phyloP scores from a whole-genome alignment of 2,888 invertebrate genomes.

The Abrostola tripartita region DNA sequence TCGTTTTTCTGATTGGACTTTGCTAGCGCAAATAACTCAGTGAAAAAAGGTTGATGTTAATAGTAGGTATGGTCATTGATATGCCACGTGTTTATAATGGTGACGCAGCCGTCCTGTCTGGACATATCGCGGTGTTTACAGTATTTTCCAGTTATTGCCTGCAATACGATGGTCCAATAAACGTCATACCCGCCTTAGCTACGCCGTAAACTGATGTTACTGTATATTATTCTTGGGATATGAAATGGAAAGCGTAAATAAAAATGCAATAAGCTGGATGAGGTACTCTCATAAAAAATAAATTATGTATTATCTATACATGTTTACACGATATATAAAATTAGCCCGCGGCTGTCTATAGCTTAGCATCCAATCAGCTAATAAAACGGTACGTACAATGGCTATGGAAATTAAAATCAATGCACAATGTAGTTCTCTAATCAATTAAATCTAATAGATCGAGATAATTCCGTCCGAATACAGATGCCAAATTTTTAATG shows the following conservation, averaged over 20 bases:
- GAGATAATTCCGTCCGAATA: no score
- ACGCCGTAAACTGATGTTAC: conserved; percentile 16
- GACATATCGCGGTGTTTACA: conserved; percentile 17
- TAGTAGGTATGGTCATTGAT: no score
- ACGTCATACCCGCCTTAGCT: conserved; percentile 3
- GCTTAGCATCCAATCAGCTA: not conserved
- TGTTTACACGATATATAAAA: not conserved
- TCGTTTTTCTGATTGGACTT: conserved; percentile 47
- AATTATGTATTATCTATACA: not conserved
- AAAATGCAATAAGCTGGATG: conserved; percentile 5
- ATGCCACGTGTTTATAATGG: no score
- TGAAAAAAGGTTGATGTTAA: not conserved
- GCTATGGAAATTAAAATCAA: not conserved
- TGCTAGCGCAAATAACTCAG: not conserved
- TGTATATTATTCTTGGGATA: conserved; percentile 4
- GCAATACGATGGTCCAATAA: conserved; percentile 15
- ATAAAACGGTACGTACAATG: not conserved
- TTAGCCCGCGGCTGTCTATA: not conserved
- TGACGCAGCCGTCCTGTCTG: conserved; percentile 2
- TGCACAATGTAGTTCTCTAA: no score
- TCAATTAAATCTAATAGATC: no score
- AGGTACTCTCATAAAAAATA: conserved; percentile 6
- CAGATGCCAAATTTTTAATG: no score
- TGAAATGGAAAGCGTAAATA: conserved; percentile 13
- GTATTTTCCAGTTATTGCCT: conserved; percentile 14